Conservation (phyloP, 2,797 vertebrate species). For the Lindbergichthys nudifrons region DNA sequence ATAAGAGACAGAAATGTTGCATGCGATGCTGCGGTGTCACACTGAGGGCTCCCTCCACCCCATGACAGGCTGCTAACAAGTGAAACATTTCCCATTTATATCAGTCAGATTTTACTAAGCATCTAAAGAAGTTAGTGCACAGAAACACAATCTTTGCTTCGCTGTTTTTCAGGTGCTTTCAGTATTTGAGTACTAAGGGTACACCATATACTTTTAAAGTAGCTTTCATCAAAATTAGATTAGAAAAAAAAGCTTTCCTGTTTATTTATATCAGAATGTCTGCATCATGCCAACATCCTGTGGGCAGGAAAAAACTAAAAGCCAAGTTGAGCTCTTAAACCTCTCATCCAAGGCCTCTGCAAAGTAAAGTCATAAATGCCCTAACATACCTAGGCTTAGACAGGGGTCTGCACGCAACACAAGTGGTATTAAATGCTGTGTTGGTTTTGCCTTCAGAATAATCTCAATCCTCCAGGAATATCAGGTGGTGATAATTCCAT, state of each 20-base stretch:
- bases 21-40: slow-evolving; percentile 41
- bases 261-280: slow-evolving; percentile 33
- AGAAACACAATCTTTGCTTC: not conserved
- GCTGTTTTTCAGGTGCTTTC: slow-evolving; percentile 4
- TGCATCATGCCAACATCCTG: slow-evolving; percentile 32
- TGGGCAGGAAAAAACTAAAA: slow-evolving; percentile 38
- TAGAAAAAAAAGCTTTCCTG: slow-evolving; percentile 30
- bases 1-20: slow-evolving; percentile 5
- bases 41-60: slow-evolving; percentile 13
- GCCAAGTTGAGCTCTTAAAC: slow-evolving; percentile 57
- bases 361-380: slow-evolving; percentile 35
- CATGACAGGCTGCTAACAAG: not conserved
- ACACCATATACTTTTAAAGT: slow-evolving; percentile 35
- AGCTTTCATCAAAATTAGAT: slow-evolving; percentile 9
- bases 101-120: not conserved
- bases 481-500: not conserved
- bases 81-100: slow-evolving; percentile 4
- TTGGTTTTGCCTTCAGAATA: not conserved
- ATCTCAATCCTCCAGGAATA: slow-evolving; percentile 2
- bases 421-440: slow-evolving; percentile 15
- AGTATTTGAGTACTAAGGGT: slow-evolving; percentile 14
- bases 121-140: not conserved
- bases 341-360: slow-evolving; percentile 25
- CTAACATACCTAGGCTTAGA: slow-evolving; percentile 26
- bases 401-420: slow-evolving; percentile 6